Base-by-base conservation (phyloP, 2,888 invertebrate species). In the Agriopis aurantiaria region DNA sequence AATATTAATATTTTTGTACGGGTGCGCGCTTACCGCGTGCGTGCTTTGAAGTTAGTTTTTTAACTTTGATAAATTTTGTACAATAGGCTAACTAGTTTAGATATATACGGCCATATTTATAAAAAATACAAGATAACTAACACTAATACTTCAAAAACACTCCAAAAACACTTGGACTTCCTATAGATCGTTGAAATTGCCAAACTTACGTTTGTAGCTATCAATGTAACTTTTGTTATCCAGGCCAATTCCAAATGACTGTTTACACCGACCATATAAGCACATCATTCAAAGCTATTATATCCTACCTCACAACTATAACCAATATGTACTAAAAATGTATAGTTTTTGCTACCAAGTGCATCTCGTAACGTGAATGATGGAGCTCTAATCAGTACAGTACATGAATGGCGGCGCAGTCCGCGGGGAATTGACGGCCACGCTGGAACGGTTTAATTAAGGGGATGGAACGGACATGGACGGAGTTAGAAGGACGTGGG, bases 391-490 rank as follows among this genome's bases (percentile, higher is more conserved):
- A 77, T 75, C 75, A 74, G 72, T 73, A 70, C 69, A 73, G 33
- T 51, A 23, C 64, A 45, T 62, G 65, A 62, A 65, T 65, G 40
- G 63, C 33, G 70, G 63, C 14, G 70, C 23, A 62, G 65, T 57
- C 66, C 66, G 14, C 60, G 43, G 73, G 75, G 73, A 67, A 70
- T 71, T 66, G 68, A 67, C 74, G 56, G 69, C 58, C 14, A 62
- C 59, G 61, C 62, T 72, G 53, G 61, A 52, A 85, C 85, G 85
- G 85, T 91, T 70, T 92, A 91, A 93, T 93, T 92, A 93, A 91
- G 88, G 84, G 85, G 90, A 91, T 92, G 92, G 90, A 82, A 60
- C 46, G 45, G 59, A 8, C 41, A 48, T 12, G 63, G 53, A 48
- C 53, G 59, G 40, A 69, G 7, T 12, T 14, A 23, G 17, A 23